A percentile compares a stretch with the other conserved stretches of the same genome.
phyloP scores from a whole-genome alignment of 1,140 invertebrate species.

The Drosophila ambigua region DNA sequence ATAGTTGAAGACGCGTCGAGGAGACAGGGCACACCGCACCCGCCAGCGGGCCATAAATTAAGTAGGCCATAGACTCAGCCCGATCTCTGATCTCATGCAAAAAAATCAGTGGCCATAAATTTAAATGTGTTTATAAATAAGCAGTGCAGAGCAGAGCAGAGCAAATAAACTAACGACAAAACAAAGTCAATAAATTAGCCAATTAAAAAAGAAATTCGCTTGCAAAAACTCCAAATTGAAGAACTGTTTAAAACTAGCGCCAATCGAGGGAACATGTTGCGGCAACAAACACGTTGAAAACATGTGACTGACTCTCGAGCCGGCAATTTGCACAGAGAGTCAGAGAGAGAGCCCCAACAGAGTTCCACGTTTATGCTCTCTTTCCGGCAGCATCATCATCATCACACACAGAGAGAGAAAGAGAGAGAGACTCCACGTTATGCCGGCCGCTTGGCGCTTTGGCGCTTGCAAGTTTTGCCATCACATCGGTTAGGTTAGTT shows the following conservation, averaged over 20 bases:
- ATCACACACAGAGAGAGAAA: conserved; percentile 12
- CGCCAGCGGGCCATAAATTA: conserved; percentile 65
- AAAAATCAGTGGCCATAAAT: conserved; percentile 71
- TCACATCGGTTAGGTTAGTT: conserved; percentile 33
- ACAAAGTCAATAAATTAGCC: conserved; percentile 46
- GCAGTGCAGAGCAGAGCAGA: conserved; percentile 32
- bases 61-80: conserved; percentile 38
- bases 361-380: too few species aligned
- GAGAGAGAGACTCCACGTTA: background rate
- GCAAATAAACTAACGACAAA: conserved; percentile 15
- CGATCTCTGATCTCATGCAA: conserved; percentile 69
- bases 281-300: background rate
- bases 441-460: conserved; percentile 7
- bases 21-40: conserved; percentile 12
- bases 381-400: conserved; percentile 5
- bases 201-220: conserved; percentile 32
- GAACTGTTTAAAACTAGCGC: conserved; percentile 28
- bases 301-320: background rate
- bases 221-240: conserved; percentile 14
- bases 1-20: conserved; percentile 27
- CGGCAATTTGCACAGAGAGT: conserved; percentile 3
- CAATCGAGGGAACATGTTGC: conserved; percentile 38
- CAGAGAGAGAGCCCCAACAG: too few species aligned
- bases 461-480: conserved; percentile 29
- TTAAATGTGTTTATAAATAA: conserved; percentile 80